A percentile compares a stretch with the other conserved stretches of the same genome.
These are phyloP conservation scores for Pachyramphus minor DNA, from an alignment of 2,113 vertebrate species.

Conservation along the genomic window DNA sequence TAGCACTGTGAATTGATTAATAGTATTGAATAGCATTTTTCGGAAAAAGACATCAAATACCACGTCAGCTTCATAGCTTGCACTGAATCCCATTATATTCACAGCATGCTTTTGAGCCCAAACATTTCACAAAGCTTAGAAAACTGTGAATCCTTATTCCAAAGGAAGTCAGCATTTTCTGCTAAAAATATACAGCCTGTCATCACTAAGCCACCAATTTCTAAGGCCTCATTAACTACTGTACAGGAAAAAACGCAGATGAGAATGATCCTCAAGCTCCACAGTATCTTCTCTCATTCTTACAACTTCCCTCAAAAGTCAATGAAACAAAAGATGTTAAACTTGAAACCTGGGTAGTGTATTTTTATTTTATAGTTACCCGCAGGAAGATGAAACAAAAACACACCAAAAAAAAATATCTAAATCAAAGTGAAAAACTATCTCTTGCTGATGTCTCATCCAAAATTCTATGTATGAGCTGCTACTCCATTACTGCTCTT, in stretches of 20 bases:
- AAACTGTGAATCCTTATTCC: constrained; percentile 6
- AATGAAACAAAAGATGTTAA: constrained; percentile 13
- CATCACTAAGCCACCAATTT: not conserved
- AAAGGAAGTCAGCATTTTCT: constrained; percentile 14
- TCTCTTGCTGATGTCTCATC: not conserved
- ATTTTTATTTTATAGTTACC: not conserved
- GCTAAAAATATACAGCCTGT: constrained; percentile 11
- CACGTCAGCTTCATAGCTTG: not conserved
- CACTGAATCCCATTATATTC: not conserved
- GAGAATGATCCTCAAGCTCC: not conserved
- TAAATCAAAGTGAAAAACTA: not conserved
- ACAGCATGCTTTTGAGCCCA: not conserved
- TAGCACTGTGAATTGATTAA: constrained; percentile 2
- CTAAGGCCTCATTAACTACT: constrained; percentile 9
- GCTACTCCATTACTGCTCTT: not conserved
- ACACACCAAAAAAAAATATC: not conserved
- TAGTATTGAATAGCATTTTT: not conserved
- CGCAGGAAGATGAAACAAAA: not conserved
- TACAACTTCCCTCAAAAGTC: not conserved
- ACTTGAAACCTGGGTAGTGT: rapidly evolving
- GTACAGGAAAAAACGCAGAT: not conserved
- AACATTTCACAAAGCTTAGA: constrained; percentile 18
- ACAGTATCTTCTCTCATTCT: not conserved
- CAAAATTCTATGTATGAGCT: rapidly evolving
- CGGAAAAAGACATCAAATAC: constrained; percentile 4